Evolutionary conservation across 2,888 invertebrate species (phyloP).

Genomic region (Melieria picta): DNA sequence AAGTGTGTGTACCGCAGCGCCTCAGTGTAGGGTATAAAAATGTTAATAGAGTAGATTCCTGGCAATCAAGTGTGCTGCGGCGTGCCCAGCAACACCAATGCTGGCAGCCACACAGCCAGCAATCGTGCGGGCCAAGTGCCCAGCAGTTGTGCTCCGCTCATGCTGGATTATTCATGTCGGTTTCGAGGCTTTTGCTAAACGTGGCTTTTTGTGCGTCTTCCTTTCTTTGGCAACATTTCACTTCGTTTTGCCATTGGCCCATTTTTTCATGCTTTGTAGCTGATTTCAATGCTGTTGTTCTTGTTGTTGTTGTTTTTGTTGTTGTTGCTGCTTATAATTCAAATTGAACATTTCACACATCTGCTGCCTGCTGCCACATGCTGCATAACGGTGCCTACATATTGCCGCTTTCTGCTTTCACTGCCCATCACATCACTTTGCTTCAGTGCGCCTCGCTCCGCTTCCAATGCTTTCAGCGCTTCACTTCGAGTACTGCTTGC

Average conservation of each 20-base stretch:
- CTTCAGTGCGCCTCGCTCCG: neutral
- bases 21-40: no score
- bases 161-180: neutral
- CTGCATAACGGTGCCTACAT: neutral
- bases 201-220: no score
- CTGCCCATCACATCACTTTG: neutral
- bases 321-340: constrained; percentile 14
- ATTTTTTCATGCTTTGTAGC: neutral
- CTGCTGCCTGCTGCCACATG: constrained; percentile 25
- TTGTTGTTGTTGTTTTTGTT: neutral
- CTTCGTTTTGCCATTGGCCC: constrained; percentile 9
- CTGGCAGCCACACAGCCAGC: no score
- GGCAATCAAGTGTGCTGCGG: no score
- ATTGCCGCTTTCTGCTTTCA: neutral
- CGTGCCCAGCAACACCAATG: no score
- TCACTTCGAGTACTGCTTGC: neutral
- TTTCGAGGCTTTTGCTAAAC: constrained; percentile 12
- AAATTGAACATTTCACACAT: constrained; percentile 34
- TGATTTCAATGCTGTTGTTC: constrained; percentile 2
- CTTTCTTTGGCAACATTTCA: constrained; percentile 20
- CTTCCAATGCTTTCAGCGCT: neutral
- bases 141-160: no score
- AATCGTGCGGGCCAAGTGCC: no score
- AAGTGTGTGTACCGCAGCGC: no score
- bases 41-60: no score